phyloP scores from a whole-genome alignment of 2,797 vertebrate species.

The Otus scops region DNA sequence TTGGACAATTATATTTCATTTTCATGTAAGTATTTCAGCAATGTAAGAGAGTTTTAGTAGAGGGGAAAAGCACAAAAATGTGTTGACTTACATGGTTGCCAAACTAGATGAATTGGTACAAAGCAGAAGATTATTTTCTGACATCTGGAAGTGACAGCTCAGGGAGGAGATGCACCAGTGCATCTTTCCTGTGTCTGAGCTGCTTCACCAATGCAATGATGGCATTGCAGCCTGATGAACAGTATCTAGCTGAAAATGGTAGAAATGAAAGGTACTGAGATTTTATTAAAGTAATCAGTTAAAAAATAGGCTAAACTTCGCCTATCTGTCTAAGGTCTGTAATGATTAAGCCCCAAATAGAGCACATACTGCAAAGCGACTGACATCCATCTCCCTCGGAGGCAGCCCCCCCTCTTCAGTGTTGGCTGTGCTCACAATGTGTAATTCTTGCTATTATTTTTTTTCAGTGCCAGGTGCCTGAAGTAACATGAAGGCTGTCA shows the following conservation, averaged over 20 bases:
- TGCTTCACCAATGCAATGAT: neutral
- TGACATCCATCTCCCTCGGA: neutral
- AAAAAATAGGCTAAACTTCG: neutral
- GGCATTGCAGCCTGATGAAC: neutral
- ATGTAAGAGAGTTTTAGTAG: neutral
- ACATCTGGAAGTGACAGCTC: neutral
- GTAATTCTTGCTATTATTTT: neutral
- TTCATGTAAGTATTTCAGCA: slow-evolving; percentile 84
- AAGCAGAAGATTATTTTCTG: neutral
- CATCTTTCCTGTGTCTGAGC: neutral
- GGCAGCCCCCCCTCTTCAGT: neutral
- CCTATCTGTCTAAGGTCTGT: neutral
- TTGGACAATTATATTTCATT: slow-evolving; percentile 96
- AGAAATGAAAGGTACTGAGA: neutral
- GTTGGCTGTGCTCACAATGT: neutral
- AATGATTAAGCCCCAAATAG: neutral
- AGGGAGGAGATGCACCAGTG: neutral
- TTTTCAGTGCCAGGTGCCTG: neutral
- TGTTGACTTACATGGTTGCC: neutral
- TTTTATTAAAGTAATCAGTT: neutral
- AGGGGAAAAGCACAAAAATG: neutral
- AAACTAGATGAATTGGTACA: neutral
- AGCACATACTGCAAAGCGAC: neutral
- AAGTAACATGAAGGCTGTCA: neutral
- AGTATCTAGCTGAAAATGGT: neutral